A percentile compares a stretch with the other conserved stretches of the same genome.
Conservation (phyloP, 2,113 vertebrate species). For the Pampusana beccarii region DNA sequence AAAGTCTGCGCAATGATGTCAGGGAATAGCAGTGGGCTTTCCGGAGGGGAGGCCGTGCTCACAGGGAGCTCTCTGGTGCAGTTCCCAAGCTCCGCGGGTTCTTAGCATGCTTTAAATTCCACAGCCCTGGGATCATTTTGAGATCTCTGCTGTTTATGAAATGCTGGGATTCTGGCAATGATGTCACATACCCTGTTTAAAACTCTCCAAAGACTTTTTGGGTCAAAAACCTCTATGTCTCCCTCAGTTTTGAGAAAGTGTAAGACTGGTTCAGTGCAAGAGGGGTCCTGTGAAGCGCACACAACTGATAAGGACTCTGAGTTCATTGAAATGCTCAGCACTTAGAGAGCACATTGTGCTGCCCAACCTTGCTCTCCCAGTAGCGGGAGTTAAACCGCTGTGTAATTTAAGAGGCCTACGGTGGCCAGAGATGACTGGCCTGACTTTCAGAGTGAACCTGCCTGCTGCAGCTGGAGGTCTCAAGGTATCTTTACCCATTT, state of each 20-base stretch:
- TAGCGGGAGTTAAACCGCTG: not conserved
- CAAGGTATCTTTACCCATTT: not conserved
- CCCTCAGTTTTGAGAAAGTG: constrained; percentile 13
- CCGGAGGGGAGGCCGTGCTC: not conserved
- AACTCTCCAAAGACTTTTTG: not conserved
- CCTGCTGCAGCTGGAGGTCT: not conserved
- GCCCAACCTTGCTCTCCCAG: not conserved
- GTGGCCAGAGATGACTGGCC: not conserved
- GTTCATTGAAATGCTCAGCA: not conserved
- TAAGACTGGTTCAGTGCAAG: not conserved
- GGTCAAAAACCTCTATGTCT: constrained; percentile 21
- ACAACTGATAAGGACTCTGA: not conserved
- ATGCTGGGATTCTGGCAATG: not conserved
- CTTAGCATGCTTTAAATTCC: constrained; percentile 58
- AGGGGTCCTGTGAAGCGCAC: not conserved
- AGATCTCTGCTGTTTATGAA: not conserved
- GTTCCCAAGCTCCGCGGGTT: constrained; percentile 34
- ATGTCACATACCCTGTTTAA: constrained; percentile 38
- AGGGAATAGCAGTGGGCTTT: not conserved
- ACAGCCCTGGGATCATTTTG: constrained; percentile 42
- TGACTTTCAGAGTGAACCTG: not conserved
- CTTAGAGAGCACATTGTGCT: not conserved
- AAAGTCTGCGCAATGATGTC: not conserved
- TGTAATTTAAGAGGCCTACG: not conserved
- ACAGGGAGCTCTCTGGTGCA: not conserved